These are phyloP conservation scores for Bradysia coprophila DNA, from an alignment of 1,140 invertebrate genomes.

Conservation along the genomic window DNA sequence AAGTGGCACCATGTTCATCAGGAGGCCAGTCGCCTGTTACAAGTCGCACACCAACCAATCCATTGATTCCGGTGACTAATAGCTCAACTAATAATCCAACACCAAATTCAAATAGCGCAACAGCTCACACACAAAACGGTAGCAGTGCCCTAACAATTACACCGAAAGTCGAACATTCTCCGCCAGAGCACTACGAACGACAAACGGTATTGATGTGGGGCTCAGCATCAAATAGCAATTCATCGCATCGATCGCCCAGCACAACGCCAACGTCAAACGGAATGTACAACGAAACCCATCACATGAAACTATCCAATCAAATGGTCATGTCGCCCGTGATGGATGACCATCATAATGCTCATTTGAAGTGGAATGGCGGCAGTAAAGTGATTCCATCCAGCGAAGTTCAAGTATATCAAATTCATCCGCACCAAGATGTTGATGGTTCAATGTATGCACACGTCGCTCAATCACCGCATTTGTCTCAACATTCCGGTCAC, in stretches of 20 bases:
- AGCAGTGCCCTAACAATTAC: conserved; percentile 15
- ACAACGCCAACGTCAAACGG: conserved; percentile 12
- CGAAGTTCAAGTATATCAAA: conserved; percentile 1
- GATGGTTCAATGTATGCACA: conserved; percentile 1
- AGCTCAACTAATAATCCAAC: conserved; percentile 1
- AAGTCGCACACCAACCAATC: not conserved
- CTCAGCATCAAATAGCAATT: conserved; percentile 23
- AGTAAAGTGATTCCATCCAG: conserved; percentile 7
- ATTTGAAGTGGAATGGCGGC: conserved; percentile 13
- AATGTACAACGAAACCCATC: conserved; percentile 5
- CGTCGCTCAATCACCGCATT: conserved; percentile 5
- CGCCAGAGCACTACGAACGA: conserved; percentile 31
- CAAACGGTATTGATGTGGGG: conserved; percentile 83
- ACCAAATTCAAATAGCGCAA: conserved; percentile 1
- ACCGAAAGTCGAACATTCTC: conserved; percentile 21
- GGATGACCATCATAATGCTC: not conserved
- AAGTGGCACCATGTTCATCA: conserved; percentile 21
- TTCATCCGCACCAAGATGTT: conserved; percentile 1
- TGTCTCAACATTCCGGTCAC: not conserved
- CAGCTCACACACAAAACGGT: conserved; percentile 2
- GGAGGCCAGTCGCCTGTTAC: conserved; percentile 18
- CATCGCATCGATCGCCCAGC: conserved; percentile 26
- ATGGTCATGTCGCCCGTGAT: conserved; percentile 2
- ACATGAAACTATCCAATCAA: conserved; percentile 8
- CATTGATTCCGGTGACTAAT: not conserved